Evolutionary conservation across 2,888 invertebrate species (phyloP), one percentile per base, ranked within the genome.

Genomic region (Acanthopleura granulata): DNA sequence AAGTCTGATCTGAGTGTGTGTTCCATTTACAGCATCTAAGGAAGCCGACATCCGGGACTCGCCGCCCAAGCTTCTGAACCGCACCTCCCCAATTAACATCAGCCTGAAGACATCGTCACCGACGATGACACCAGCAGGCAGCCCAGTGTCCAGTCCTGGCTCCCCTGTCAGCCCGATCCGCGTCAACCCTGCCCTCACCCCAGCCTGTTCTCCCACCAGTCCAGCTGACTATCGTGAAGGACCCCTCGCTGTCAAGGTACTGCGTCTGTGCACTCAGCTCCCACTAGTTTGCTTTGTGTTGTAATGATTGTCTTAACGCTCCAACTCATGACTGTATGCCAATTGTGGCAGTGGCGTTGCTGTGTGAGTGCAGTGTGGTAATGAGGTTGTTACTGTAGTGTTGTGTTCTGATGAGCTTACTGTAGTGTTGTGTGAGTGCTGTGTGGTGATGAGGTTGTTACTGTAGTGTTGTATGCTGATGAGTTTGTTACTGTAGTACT

Each of bases 71-170:
- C 78, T 86, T 62, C 72, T 85, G 72, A 78, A 82, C 76, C 86
- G 84, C 75, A 78, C 82, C 51, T 78, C 81, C 27, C 78, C 83
- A 72, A 87, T 86, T 75, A 87, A 83, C 80, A 86, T 88, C 69
- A 83, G 84, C 72, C 75, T 86, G 30, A 81, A 81, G 72, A 76
- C 80, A 15, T 78, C 80, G 73, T 80, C 70, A 61, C 72, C 76
- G 16, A 30, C 40, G 71, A 22, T 66, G 27, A 72, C 73, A 1
- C 75, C 75, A 16, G 72, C 77, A 75, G 81, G 80, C 75, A 84
- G 83, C 70, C 83, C 85, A 16, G 80, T 83, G 22, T 81, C 81
- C 72, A 86, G 85, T 77, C 84, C 86, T 51, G 80, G 79, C 14
- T 81, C 82, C 76, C 85, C 87, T 6, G 81, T 82, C 72, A 81